Conservation (phyloP, 2,888 invertebrate species). For the Coleophora deauratella region DNA sequence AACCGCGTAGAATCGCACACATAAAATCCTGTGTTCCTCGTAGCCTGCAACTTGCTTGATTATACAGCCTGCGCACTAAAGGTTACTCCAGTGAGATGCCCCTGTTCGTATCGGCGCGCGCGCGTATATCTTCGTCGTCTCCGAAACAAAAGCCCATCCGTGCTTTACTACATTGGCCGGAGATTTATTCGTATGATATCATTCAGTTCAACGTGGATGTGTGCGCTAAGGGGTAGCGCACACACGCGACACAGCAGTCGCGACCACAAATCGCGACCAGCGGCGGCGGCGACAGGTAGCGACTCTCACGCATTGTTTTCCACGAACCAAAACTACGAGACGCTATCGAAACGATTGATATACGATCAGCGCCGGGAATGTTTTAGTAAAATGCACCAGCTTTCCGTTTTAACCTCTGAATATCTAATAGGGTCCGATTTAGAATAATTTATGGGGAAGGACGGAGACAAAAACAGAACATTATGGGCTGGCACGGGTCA, state of each 20-base stretch:
- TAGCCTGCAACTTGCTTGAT: background rate
- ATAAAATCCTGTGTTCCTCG: no score
- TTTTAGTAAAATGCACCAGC: conserved; percentile 63
- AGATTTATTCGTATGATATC: conserved; percentile 54
- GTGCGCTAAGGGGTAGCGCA: conserved; percentile 16
- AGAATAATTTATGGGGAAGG: conserved; percentile 64
- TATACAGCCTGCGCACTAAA: conserved; percentile 1
- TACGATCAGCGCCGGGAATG: conserved; percentile 59
- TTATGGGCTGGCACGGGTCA: conserved; percentile 46
- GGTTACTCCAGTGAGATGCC: conserved; percentile 12
- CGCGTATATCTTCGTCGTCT: conserved; percentile 23
- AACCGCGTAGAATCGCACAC: no score
- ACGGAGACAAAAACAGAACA: conserved; percentile 66
- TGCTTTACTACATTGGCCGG: conserved; percentile 49
- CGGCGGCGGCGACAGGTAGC: conserved; percentile 52
- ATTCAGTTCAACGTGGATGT: conserved; percentile 32
- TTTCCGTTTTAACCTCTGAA: conserved; percentile 64
- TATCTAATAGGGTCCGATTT: conserved; percentile 69
- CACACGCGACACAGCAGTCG: conserved; percentile 7
- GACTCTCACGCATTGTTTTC: conserved; percentile 62
- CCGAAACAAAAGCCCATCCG: conserved; percentile 43
- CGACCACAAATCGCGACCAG: conserved; percentile 44
- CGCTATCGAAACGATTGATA: conserved; percentile 66
- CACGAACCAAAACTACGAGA: conserved; percentile 53
- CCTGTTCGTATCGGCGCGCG: conserved; percentile 12